phyloP scores from a whole-genome alignment of 2,113 vertebrate species.

The Taxidea taxus region DNA sequence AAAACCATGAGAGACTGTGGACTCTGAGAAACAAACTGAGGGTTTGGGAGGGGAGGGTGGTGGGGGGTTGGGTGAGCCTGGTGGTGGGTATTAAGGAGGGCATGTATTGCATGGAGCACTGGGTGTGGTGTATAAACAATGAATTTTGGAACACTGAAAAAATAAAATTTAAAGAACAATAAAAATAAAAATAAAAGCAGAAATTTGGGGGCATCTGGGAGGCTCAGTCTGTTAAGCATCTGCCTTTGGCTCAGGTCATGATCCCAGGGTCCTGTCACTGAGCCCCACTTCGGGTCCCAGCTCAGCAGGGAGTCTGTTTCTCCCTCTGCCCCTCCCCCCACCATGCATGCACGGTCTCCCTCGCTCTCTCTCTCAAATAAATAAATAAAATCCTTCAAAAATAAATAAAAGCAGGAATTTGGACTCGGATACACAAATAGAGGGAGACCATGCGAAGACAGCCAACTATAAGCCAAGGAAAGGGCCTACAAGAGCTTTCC shows the following conservation, averaged over 20 bases:
- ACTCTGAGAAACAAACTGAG: no score
- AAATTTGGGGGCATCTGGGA: not conserved
- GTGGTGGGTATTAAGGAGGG: no score
- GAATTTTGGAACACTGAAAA: no score
- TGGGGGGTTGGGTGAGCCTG: no score
- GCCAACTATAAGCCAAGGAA: not conserved
- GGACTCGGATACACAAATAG: not conserved
- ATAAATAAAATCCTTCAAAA: not conserved
- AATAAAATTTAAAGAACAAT: no score
- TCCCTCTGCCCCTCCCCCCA: not conserved
- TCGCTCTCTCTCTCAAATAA: not conserved
- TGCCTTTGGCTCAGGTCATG: not conserved
- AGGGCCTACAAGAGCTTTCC: not conserved
- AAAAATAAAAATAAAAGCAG: not conserved
- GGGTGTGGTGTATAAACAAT: no score
- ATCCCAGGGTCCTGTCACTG: not conserved
- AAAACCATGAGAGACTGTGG: no score
- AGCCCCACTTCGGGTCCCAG: not conserved
- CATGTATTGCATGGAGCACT: no score
- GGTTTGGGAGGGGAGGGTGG: no score
- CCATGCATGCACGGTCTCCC: not conserved
- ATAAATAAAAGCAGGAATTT: not conserved
- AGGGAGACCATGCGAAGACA: not conserved
- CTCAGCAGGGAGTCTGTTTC: not conserved
- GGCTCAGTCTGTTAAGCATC: not conserved